Conservation (phyloP, 2,113 vertebrate species). For the Lampris incognitus region DNA sequence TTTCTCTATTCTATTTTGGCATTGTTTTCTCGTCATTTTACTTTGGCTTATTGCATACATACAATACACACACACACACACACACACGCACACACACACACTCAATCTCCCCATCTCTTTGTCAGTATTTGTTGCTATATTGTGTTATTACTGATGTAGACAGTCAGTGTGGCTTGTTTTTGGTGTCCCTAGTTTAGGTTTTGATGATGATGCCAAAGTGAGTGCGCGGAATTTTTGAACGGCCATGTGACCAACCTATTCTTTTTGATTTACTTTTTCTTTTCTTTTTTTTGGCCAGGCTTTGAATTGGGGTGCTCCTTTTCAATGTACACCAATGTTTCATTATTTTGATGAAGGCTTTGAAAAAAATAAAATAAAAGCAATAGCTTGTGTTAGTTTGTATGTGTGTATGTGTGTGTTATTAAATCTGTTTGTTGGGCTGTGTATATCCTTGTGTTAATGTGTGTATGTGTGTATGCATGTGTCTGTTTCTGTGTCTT, state of each 20-base stretch:
- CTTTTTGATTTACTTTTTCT: constrained; percentile 4
- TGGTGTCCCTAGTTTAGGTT: no score
- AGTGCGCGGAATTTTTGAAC: not conserved
- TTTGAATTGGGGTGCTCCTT: constrained; percentile 11
- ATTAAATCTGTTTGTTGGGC: not conserved
- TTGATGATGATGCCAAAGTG: not conserved
- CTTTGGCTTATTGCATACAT: no score
- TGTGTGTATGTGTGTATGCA: constrained; percentile 8
- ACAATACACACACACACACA: not conserved
- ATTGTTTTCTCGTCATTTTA: no score
- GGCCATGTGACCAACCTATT: not conserved
- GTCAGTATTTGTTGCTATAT: not conserved
- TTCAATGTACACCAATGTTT: constrained; percentile 6
- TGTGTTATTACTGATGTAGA: no score
- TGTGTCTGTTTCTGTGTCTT: constrained; percentile 33
- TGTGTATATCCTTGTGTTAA: not conserved
- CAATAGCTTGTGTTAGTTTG: no score
- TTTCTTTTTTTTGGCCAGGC: not conserved
- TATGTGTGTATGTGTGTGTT: not conserved
- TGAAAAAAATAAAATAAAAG: not conserved
- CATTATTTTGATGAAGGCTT: constrained; percentile 15
- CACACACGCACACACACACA: constrained; percentile 3
- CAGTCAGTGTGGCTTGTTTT: no score
- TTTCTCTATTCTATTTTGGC: no score
- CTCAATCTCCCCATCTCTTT: not conserved